Conservation (phyloP, 2,113 vertebrate species). For the Kryptolebias marmoratus region DNA sequence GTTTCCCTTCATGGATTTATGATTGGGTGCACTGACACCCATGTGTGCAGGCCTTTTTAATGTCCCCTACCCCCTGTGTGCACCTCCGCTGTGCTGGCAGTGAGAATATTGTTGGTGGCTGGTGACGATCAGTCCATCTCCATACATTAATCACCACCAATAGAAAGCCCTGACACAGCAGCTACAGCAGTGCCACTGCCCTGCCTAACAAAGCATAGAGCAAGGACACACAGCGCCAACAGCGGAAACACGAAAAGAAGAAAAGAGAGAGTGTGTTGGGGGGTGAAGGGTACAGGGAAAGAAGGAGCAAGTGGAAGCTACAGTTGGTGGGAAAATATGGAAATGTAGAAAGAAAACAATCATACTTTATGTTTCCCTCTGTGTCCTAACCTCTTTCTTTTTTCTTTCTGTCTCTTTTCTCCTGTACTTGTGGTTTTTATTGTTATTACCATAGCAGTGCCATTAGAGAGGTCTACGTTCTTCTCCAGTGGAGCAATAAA, state of each 20-base stretch:
- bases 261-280: conserved; percentile 78
- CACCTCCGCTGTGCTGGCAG: conserved; percentile 84
- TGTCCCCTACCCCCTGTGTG: conserved; percentile 57
- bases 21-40: conserved; percentile 36
- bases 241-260: conserved; percentile 86
- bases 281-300: conserved; percentile 69
- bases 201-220: conserved; percentile 99
- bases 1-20: not conserved
- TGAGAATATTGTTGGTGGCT: conserved; percentile 93
- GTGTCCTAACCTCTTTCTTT: conserved; percentile 68
- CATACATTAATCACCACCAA: conserved; percentile 98
- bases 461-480: conserved; percentile 99
- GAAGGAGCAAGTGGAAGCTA: conserved; percentile 78
- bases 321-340: conserved; percentile 52
- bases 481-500: conserved; percentile 99
- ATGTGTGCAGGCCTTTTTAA: conserved; percentile 20
- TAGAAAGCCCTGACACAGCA: conserved; percentile 98
- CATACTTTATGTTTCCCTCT: conserved; percentile 62
- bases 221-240: conserved; percentile 98
- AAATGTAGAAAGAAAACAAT: conserved; percentile 76
- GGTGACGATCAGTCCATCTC: conserved; percentile 95
- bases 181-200: conserved; percentile 86
- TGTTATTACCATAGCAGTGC: conserved; percentile 98
- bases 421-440: conserved; percentile 75
- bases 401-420: conserved; percentile 51